Base-by-base conservation (phyloP, 2,797 vertebrate species). In the Apogon hyalosoma region DNA sequence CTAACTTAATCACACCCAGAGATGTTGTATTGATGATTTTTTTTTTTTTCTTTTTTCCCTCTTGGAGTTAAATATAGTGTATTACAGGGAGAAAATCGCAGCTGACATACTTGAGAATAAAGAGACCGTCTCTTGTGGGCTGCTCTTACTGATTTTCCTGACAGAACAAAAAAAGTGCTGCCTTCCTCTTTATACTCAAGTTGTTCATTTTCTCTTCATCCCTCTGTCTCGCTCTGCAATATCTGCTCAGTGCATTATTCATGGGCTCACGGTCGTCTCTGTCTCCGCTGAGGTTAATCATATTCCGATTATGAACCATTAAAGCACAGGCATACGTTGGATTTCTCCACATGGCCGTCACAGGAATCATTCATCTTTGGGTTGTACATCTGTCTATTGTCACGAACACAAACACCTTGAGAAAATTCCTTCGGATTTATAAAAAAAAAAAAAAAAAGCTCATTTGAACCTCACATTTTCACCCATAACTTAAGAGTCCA, bases 201-300 rank as follows among this genome's bases (percentile, higher is more conserved):
- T 45, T 38, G 12, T 33, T 21, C 54, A n/a, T 51, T 36, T 12
- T 43, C 21, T 46, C 45, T 49, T 73, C 42, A 43, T 67, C 61
- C 53, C 6, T 48, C 55, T 50, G 14, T 67, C 61, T 69, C 18
- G 7, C 52, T 43, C 56, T 63, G 60, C 61, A 45, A 67, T 63
- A 76, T 78, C 39, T n/a, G 61, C 46, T 80, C 33, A 63, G 43
- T 85, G 70, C 65, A 79, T 88, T 82, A 88, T 88, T 87, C 72
- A 90, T 86, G 73, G 73, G 58, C 59, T 73, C 43, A 13, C 70
- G 16, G 42, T 73, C 45, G 48, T 73, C 58, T 76, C 57, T 31
- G 42, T 54, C 41, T 58, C 38, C 18, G 40, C 39, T 51, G 53
- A 38, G 51, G 54, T 64, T 53, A 69, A 86, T 81, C 73, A 67